Percentiles rank a stretch among this genome's conserved stretches.
Conservation (phyloP, 2,113 vertebrate genomes). For the Numida meleagris region DNA sequence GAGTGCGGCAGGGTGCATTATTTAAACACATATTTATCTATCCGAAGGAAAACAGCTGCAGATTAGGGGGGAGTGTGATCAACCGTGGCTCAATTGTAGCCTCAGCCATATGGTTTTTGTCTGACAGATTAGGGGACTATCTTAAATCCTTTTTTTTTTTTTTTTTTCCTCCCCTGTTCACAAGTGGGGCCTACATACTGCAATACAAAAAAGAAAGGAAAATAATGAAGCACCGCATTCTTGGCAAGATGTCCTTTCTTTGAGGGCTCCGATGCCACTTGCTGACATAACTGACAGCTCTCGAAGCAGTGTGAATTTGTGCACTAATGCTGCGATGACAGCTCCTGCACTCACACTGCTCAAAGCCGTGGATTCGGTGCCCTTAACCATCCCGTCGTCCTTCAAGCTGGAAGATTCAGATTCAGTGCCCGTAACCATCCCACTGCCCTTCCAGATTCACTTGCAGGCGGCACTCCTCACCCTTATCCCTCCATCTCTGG, state of each 20-base stretch:
- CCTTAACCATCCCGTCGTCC: background rate
- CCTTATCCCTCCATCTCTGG: background rate
- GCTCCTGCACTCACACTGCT: rapidly evolving
- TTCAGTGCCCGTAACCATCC: background rate
- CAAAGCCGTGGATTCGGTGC: background rate
- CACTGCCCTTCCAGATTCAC: rapidly evolving
- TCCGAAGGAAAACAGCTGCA: background rate
- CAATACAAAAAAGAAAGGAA: background rate
- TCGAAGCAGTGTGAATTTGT: background rate
- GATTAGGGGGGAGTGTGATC: background rate
- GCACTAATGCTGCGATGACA: rapidly evolving
- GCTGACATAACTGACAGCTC: rapidly evolving
- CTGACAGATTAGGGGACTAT: background rate
- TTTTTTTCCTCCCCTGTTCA: rapidly evolving
- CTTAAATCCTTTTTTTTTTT: background rate
- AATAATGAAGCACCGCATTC: background rate
- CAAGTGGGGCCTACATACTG: no score
- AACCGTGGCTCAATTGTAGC: background rate
- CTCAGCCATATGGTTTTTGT: background rate
- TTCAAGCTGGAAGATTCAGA: background rate
- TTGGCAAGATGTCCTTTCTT: background rate
- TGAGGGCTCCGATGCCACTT: background rate
- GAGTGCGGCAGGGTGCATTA: background rate
- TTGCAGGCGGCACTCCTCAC: background rate
- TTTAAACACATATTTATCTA: constrained; percentile 43